Base-by-base conservation (phyloP, 2,797 vertebrate species). In the Lagocephalus sceleratus region DNA sequence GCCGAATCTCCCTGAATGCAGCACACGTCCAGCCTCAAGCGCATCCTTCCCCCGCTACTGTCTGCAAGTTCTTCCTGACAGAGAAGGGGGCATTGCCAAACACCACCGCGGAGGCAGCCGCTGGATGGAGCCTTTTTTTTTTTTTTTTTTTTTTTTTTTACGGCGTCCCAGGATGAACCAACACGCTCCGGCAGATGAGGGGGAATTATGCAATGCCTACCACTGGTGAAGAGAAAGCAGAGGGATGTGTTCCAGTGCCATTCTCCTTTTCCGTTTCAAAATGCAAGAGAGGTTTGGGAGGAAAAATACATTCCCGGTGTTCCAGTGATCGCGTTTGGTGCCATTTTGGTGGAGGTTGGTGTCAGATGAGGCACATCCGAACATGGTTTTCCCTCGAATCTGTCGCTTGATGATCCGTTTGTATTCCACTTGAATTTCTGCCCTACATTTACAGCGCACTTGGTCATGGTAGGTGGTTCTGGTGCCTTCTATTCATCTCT, bases 1-100 rank as follows among this genome's bases (percentile, higher is more conserved):
- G 81, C 82, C 79, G 84, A 85, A 85, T 89, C 78, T 87, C 86
- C 83, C 84, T 86, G 87, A 87, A 87, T 85, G 89, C 88, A 88
- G 84, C 87, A 85, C 85, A 78, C 85, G 75, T 84, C 84, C 87
- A 85, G 88, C 86, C 70, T 72, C 63, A 86, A 80, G 84, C 66
- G 84, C 90, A 90, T 90, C 87, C 82, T 91, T 79, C 79, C 42
- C 79, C 75, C 57, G 78, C 82, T 90, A 84, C 82, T 79, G 84
- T 63, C 81, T 76, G 78, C 77, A 78, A 82, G 83, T 88, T 83
- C 87, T 83, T 81, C 79, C 79, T 69, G 54, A 40, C 66, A 83
- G 62, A 73, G 78, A 84, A 86, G 85, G 83, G 84, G 85, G 83
- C 90, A 89, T 88, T 66, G 84, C 83, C 76, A 71, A 72, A 83